A percentile compares a stretch with the other conserved stretches of the same genome.
Conservation (phyloP, 2,888 invertebrate genomes). For the Drosophila setosimentum region DNA sequence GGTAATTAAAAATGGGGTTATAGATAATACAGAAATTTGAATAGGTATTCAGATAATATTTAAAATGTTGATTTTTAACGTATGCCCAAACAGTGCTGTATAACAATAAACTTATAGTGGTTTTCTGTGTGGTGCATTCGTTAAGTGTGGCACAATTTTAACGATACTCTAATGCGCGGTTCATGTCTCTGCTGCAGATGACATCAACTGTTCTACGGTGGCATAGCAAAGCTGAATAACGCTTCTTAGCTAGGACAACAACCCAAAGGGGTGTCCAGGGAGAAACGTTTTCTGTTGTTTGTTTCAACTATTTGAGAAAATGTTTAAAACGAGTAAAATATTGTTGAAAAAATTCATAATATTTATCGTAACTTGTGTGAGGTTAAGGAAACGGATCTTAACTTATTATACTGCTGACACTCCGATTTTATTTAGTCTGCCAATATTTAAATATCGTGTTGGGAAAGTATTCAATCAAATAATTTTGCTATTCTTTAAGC, state of each 20-base stretch:
- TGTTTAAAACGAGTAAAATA: rapidly evolving
- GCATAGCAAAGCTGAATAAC: not conserved
- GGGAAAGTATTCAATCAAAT: not conserved
- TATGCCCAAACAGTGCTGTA: constrained; percentile 6
- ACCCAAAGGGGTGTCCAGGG: not conserved
- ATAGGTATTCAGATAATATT: too few species aligned
- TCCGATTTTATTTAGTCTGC: too few species aligned
- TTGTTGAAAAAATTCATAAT: not conserved
- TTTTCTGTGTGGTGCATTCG: not conserved
- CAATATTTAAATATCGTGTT: rapidly evolving
- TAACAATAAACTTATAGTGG: not conserved
- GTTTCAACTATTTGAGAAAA: not conserved
- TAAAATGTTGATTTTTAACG: constrained; percentile 3
- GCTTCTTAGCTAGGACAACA: not conserved
- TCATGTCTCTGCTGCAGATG: not conserved
- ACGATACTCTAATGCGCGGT: not conserved
- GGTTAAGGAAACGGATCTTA: too few species aligned
- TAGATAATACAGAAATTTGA: too few species aligned
- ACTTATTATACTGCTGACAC: too few species aligned
- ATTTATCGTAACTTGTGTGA: not conserved
- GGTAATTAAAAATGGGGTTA: too few species aligned
- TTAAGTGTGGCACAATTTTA: not conserved
- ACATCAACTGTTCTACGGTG: not conserved
- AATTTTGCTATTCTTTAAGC: not conserved
- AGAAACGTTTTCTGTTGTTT: not conserved